Evolutionary conservation across 2,113 vertebrate species (phyloP).

Genomic region (Poicephalus gulielmi): DNA sequence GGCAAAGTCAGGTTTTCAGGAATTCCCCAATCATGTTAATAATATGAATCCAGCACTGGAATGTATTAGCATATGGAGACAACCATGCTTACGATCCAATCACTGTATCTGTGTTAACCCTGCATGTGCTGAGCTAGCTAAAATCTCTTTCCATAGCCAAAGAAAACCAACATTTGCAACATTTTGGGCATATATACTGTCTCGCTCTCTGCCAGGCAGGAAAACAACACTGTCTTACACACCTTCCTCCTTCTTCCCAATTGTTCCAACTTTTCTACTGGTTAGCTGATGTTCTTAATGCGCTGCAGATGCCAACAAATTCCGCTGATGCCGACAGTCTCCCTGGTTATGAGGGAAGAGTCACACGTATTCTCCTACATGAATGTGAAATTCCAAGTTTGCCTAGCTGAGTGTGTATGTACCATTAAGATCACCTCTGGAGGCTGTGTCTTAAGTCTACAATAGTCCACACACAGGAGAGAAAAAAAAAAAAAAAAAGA

Average conservation of each 20-base stretch:
- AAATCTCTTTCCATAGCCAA: background rate
- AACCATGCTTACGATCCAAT: background rate
- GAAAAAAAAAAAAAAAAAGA: background rate
- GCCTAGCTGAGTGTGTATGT: background rate
- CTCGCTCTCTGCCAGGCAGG: background rate
- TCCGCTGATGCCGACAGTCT: background rate
- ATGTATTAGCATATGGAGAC: background rate
- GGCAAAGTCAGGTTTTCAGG: constrained; percentile 41
- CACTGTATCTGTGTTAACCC: background rate
- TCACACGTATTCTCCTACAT: background rate
- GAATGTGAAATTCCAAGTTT: background rate
- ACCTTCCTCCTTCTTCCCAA: background rate
- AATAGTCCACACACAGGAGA: constrained; percentile 17
- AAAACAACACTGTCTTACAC: background rate
- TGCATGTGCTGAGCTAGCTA: background rate
- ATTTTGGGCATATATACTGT: background rate
- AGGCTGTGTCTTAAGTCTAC: constrained; percentile 50
- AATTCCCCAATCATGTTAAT: constrained; percentile 22
- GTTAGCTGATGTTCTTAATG: background rate
- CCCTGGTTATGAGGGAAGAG: background rate
- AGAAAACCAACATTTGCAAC: background rate
- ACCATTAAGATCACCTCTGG: constrained; percentile 52
- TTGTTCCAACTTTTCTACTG: background rate
- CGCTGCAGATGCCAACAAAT: background rate
- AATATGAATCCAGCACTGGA: background rate